A percentile compares a stretch with the other conserved stretches of the same genome.
phyloP scores from a whole-genome alignment of 2,888 invertebrate species.

The Folsomia manolachei region DNA sequence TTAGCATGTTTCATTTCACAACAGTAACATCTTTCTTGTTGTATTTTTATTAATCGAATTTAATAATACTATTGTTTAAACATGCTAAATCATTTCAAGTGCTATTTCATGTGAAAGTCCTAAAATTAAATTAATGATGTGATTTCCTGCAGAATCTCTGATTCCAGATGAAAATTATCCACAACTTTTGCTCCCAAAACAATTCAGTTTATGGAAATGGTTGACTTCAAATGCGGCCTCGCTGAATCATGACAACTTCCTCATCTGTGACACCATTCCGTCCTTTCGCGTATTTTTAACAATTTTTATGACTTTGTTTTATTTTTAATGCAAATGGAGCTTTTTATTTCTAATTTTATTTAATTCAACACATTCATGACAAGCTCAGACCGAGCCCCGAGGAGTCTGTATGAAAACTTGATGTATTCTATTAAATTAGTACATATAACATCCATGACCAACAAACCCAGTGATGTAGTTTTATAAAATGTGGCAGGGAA shows the following conservation, averaged over 20 bases:
- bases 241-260: neutral
- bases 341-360: no score
- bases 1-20: slow-evolving; percentile 1
- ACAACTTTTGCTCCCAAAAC: slow-evolving; percentile 28
- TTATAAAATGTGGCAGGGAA: neutral
- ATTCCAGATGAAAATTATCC: slow-evolving; percentile 42
- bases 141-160: slow-evolving; percentile 34
- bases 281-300: neutral
- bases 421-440: no score
- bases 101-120: neutral
- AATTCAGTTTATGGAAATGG: slow-evolving; percentile 26
- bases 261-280: slow-evolving; percentile 14
- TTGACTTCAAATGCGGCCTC: slow-evolving; percentile 17
- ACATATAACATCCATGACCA: no score
- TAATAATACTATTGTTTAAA: neutral
- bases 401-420: no score
- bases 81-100: neutral
- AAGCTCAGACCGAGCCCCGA: no score
- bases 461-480: neutral
- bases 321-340: neutral
- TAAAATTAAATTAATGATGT: neutral
- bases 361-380: no score
- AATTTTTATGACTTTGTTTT: neutral
- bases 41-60: neutral
- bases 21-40: no score